A percentile compares a stretch with the other conserved stretches of the same genome.
Evolutionary conservation across 2,888 invertebrate genomes (phyloP).

Genomic region (Mechanitis mazaeus): DNA sequence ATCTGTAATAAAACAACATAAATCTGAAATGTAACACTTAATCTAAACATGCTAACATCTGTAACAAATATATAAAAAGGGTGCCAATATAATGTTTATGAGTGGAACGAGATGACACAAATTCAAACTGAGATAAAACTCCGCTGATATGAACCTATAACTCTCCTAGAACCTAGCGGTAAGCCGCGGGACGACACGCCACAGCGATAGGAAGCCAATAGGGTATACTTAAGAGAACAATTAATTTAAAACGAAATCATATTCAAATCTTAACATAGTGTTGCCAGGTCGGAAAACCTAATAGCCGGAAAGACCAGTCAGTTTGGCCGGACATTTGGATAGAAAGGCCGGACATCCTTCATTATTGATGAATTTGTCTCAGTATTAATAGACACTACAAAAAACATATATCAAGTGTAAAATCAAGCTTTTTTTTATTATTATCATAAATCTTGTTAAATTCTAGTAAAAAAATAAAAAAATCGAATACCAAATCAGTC

Average conservation of each 20-base stretch:
- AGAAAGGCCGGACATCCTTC: no score
- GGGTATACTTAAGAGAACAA: conserved; percentile 13
- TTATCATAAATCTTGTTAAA: no score
- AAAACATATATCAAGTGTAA: no score
- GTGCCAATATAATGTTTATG: conserved; percentile 45
- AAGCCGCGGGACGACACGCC: conserved; percentile 33
- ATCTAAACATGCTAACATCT: conserved; percentile 31
- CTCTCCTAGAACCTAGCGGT: conserved; percentile 28
- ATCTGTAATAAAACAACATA: not conserved
- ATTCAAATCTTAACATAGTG: not conserved
- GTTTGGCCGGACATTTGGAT: no score
- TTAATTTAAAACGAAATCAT: conserved; percentile 20
- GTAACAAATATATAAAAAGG: conserved; percentile 37
- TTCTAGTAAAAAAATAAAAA: no score
- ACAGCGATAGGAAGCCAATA: conserved; percentile 27
- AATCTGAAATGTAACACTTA: conserved; percentile 4
- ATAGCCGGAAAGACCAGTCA: no score
- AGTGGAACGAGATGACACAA: conserved; percentile 46
- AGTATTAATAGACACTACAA: no score
- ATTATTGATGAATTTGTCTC: no score
- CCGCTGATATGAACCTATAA: conserved; percentile 10
- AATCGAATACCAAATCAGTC: no score
- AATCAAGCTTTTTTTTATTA: no score
- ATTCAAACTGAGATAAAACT: conserved; percentile 27
- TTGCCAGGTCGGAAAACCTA: no score